Conservation (phyloP, 2,113 vertebrate genomes). For the Fregata magnificens region DNA sequence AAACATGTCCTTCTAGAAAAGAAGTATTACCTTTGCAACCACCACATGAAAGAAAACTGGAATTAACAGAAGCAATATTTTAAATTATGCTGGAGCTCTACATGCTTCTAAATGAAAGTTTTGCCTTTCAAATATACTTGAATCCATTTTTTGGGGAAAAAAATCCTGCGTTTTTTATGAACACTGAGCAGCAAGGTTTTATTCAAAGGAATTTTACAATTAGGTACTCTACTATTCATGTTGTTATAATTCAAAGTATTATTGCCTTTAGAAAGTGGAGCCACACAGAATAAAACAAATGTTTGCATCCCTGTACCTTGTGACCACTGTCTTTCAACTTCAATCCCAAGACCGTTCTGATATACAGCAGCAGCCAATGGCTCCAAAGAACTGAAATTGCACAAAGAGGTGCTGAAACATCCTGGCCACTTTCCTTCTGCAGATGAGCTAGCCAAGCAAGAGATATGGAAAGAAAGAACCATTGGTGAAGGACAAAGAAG, state of each 20-base stretch:
- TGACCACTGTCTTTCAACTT: not conserved
- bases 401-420: not conserved
- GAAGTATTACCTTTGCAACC: not conserved
- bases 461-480: not conserved
- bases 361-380: not conserved
- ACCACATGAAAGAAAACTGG: not conserved
- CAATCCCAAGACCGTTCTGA: not conserved
- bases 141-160: fast-evolving
- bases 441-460: not conserved
- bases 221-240: not conserved
- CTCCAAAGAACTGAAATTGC: not conserved
- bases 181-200: not conserved
- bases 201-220: not conserved
- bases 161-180: not conserved
- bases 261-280: not conserved
- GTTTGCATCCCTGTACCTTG: not conserved
- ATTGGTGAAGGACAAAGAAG: not conserved
- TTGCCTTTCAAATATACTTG: not conserved
- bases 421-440: not conserved
- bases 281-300: not conserved
- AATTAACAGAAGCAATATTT: not conserved
- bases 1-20: not conserved
- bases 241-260: not conserved
- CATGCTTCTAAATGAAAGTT: not conserved
- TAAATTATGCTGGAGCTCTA: not conserved